These are phyloP conservation scores for Eulithis prunata DNA, from an alignment of 2,888 invertebrate genomes.

Conservation along the genomic window DNA sequence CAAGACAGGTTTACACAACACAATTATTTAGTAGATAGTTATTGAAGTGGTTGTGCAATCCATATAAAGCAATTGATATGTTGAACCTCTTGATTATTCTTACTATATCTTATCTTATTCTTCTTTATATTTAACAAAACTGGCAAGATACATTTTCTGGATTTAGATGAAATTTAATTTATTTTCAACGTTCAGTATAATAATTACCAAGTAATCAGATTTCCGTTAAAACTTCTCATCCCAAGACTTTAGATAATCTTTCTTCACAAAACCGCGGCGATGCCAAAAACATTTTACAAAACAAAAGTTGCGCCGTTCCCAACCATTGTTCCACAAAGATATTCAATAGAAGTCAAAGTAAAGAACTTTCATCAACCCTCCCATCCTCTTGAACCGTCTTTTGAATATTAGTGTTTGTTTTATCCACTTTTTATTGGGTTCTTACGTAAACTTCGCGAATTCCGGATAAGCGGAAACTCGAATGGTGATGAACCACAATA, in stretches of 20 bases:
- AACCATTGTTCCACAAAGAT: slow-evolving; percentile 15
- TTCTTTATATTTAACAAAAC: too few species aligned
- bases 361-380: slow-evolving; percentile 23
- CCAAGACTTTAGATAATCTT: slow-evolving; percentile 4
- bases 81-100: too few species aligned
- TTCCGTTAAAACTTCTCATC: not conserved
- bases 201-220: not conserved
- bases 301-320: slow-evolving; percentile 22
- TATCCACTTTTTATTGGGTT: slow-evolving; percentile 27
- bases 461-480: slow-evolving; percentile 11
- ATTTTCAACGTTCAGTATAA: too few species aligned
- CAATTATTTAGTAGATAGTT: too few species aligned
- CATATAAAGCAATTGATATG: too few species aligned
- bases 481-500: slow-evolving; percentile 14
- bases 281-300: slow-evolving; percentile 11
- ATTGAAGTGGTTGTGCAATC: too few species aligned
- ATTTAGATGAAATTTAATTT: too few species aligned
- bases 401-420: slow-evolving; percentile 27
- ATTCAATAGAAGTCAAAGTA: slow-evolving; percentile 23
- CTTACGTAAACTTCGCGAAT: slow-evolving; percentile 21
- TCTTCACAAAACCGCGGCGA: slow-evolving; percentile 6
- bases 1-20: too few species aligned
- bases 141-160: too few species aligned
- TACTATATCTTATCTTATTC: too few species aligned
- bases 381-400: slow-evolving; percentile 16